These are phyloP conservation scores for Microctonus hyperodae DNA, from an alignment of 2,888 invertebrate genomes.

Conservation along the genomic window DNA sequence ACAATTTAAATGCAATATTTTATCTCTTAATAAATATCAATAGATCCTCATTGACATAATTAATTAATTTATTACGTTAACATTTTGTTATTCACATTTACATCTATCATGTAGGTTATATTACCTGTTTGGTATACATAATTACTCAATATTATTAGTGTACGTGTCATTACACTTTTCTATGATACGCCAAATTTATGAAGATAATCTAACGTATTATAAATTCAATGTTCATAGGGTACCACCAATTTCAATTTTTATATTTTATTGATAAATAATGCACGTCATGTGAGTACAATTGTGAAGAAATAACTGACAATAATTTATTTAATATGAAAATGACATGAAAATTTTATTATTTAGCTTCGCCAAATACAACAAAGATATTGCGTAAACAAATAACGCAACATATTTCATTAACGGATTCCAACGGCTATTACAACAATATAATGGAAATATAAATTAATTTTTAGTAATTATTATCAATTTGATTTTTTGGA, in stretches of 20 bases:
- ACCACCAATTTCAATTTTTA: too few species aligned
- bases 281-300: not conserved
- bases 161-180: slow-evolving; percentile 1
- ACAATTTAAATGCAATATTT: not conserved
- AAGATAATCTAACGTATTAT: slow-evolving; percentile 1
- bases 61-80: too few species aligned
- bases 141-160: not conserved
- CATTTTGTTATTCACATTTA: too few species aligned
- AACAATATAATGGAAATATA: not conserved
- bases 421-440: not conserved
- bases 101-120: too few species aligned
- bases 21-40: not conserved
- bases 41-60: not conserved
- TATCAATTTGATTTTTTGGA: not conserved
- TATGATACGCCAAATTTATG: not conserved
- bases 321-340: not conserved
- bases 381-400: slow-evolving; percentile 5
- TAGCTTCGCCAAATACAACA: not conserved
- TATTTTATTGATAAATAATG: not conserved
- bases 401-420: not conserved
- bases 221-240: not conserved
- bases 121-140: too few species aligned
- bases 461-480: not conserved
- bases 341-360: not conserved
- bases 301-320: not conserved